Conservation (phyloP, 2,797 vertebrate species). For the Thaleichthys pacificus region DNA sequence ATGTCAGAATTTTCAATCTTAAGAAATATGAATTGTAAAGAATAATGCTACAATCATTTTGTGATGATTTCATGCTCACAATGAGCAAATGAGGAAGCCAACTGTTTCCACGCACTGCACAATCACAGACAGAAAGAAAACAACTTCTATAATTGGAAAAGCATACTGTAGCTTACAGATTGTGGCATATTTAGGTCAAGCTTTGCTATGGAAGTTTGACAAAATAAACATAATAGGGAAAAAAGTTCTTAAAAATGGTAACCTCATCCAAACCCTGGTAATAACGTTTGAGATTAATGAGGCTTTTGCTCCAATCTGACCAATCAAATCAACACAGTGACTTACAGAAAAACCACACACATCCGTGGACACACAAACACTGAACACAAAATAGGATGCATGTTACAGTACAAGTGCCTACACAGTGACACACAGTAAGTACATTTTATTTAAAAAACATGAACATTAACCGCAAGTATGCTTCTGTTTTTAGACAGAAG, state of each 20-base stretch:
- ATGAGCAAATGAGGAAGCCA: neutral
- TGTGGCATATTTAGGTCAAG: conserved; percentile 57
- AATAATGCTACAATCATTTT: no score
- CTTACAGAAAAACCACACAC: neutral
- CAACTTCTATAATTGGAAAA: conserved; percentile 48
- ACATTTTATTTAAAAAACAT: no score
- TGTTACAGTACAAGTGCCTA: neutral
- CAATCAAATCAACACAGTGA: no score
- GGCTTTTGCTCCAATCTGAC: conserved; percentile 17
- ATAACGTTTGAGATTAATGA: conserved; percentile 45
- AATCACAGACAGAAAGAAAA: conserved; percentile 24
- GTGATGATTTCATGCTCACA: neutral
- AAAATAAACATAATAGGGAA: conserved; percentile 29
- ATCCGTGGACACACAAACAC: neutral
- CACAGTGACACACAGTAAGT: no score
- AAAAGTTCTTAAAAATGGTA: conserved; percentile 45
- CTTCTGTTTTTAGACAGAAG: no score
- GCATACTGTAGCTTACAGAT: conserved; percentile 29
- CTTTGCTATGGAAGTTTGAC: conserved; percentile 36
- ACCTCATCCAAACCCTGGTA: conserved; percentile 33
- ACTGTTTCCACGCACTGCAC: neutral
- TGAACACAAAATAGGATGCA: neutral
- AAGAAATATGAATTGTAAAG: no score
- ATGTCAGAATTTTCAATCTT: no score
- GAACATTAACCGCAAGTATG: no score